These are phyloP conservation scores for Anastrepha ludens DNA, from an alignment of 1,140 invertebrate species.

Conservation along the genomic window DNA sequence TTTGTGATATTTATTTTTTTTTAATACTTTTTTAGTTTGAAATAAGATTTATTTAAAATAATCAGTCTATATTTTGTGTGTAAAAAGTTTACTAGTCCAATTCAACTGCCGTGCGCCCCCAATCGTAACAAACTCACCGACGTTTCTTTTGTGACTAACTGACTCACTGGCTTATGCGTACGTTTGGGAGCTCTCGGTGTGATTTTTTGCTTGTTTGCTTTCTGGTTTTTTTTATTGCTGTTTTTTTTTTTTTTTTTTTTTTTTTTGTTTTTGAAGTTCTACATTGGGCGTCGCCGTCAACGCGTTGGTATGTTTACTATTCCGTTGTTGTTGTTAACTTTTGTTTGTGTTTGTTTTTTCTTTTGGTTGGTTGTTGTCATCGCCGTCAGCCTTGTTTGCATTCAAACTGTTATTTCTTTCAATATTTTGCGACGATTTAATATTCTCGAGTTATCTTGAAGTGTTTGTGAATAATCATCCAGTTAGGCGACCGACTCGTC, in stretches of 20 bases:
- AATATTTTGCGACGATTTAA: constrained; percentile 6
- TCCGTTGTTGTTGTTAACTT: not conserved
- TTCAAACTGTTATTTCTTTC: not conserved
- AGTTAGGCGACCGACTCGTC: not conserved
- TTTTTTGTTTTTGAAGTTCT: constrained; percentile 23
- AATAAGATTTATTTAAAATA: constrained; percentile 3
- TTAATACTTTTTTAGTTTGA: constrained; percentile 4
- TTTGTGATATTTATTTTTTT: constrained; percentile 29
- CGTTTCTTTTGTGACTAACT: constrained; percentile 56
- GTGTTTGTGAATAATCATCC: constrained; percentile 37
- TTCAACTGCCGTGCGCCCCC: not conserved
- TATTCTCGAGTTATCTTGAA: constrained; percentile 50
- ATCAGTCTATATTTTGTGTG: not conserved
- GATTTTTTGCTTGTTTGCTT: not conserved
- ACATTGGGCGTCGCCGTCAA: constrained; percentile 44
- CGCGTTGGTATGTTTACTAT: constrained; percentile 33
- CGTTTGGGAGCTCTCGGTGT: not conserved
- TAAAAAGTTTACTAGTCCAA: not conserved
- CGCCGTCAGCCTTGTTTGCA: constrained; percentile 16
- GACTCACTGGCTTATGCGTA: constrained; percentile 49
- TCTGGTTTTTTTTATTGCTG: not conserved
- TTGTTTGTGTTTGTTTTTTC: no score
- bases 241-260: not conserved
- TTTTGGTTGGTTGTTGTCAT: constrained; percentile 15
- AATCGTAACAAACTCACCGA: not conserved